These are phyloP conservation scores for Perognathus longimembris DNA, from an alignment of 2,113 vertebrate genomes.

Conservation along the genomic window DNA sequence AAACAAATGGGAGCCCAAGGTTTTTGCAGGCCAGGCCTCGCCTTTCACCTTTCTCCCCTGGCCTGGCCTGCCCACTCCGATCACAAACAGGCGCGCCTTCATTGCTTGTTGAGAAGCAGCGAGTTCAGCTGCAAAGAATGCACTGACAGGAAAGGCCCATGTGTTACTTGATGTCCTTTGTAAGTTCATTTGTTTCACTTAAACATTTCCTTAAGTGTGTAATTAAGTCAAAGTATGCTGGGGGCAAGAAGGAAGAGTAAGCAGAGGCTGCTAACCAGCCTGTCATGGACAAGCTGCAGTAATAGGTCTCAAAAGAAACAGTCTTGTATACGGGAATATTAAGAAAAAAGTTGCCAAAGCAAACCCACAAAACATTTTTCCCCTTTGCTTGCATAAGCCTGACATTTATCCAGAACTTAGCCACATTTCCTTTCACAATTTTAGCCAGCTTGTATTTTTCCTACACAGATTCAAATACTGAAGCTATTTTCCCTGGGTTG, in stretches of 20 bases:
- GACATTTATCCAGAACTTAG: background rate
- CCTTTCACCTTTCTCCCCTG: constrained; percentile 29
- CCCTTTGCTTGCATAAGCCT: constrained; percentile 55
- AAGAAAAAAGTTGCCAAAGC: constrained; percentile 68
- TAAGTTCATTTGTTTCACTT: background rate
- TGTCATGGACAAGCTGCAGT: background rate
- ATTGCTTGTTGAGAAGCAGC: background rate
- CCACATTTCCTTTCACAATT: constrained; percentile 43
- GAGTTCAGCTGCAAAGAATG: background rate
- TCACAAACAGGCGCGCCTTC: background rate
- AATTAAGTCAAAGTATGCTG: background rate
- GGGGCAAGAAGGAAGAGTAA: background rate
- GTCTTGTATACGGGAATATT: constrained; percentile 23
- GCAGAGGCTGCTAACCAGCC: background rate
- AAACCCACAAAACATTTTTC: constrained; percentile 53
- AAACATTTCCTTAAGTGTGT: background rate
- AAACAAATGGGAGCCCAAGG: constrained; percentile 13
- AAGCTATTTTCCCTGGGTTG: constrained; percentile 26
- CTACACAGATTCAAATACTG: background rate
- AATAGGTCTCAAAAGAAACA: constrained; percentile 11
- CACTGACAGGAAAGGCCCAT: background rate
- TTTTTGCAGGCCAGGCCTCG: background rate
- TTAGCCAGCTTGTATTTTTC: constrained; percentile 68
- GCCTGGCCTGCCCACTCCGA: background rate
- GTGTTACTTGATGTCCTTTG: background rate